Percentiles rank a stretch among this genome's conserved stretches.
Conservation (phyloP, 2,888 invertebrate species). For the Tubiluchus corallicola region DNA sequence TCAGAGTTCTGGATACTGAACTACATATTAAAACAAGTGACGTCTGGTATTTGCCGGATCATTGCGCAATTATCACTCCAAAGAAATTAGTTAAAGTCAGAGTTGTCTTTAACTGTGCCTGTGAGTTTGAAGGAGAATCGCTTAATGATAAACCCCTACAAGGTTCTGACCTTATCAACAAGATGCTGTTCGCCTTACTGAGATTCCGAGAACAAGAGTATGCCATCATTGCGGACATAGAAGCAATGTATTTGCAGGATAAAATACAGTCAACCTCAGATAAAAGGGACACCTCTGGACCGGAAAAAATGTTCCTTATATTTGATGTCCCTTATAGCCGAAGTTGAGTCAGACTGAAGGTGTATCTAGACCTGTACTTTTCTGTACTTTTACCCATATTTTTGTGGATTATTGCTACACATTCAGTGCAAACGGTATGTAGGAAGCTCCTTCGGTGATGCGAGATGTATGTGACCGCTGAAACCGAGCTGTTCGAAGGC, state of each 20-base stretch:
- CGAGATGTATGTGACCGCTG: too few relatives aligned
- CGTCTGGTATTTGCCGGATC: neutral
- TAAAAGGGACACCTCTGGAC: too few relatives aligned
- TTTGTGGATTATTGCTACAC: too few relatives aligned
- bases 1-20: neutral
- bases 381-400: too few relatives aligned
- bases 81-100: neutral
- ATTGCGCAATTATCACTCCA: neutral
- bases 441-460: too few relatives aligned
- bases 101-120: conserved; percentile 5
- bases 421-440: too few relatives aligned
- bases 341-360: too few relatives aligned
- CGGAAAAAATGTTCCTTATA: too few relatives aligned
- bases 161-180: conserved; percentile 10
- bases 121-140: conserved; percentile 6
- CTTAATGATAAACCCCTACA: conserved; percentile 8
- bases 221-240: conserved; percentile 7
- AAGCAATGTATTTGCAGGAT: conserved; percentile 10
- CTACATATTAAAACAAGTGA: neutral
- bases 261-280: neutral
- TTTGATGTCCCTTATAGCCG: too few relatives aligned
- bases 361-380: too few relatives aligned
- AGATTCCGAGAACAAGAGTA: conserved; percentile 8
- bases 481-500: too few relatives aligned
- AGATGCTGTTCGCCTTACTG: conserved; percentile 4